Base-by-base conservation (phyloP, 2,797 vertebrate genomes). In the Oryzias dopingdopingensis region DNA sequence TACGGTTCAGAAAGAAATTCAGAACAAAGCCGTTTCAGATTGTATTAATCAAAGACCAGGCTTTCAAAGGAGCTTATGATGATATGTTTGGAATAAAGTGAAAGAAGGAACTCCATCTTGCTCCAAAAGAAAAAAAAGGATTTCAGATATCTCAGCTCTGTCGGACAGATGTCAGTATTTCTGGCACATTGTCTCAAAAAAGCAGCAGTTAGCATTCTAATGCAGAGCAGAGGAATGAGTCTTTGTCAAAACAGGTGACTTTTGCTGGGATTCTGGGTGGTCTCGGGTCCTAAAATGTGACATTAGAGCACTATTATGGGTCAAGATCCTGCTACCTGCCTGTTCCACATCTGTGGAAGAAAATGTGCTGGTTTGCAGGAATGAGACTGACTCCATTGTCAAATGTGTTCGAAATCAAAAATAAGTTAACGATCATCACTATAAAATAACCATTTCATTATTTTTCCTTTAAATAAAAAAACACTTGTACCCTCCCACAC, bases 231-330 rank as follows among this genome's bases (percentile, higher is more conserved):
- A 37, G 32, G 10, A 10, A 37, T 37, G 8, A 10, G 12, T 37
- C 55, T 51, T 54, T 13, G 49, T 43, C 58, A 49, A 74, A 77
- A 63, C 84, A 88, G 80, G 83, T 86, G 83, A 78, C 49, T 65
- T 37, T 24, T 42, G 15, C 37, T 14, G 54, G 1, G 42, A 42
- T 57, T 64, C 67, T 71, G 80, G 86, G 86, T 83, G 86, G 86
- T 79, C 84, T 29, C 8, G 6, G 13, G 13, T 12, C 13, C 44
- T 46, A 63, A 80, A 79, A 59, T 48, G 24, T 37, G 26, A 49
- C 49, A 50, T 72, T 52, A 40, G 14, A 49, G 47, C 29, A 20
- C 66, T 72, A 83, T 79, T 67, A 79, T 16, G 32, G 44, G 42
- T 64, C 48, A 59, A 60, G 60, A 42, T 60, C 42, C 56, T 46